A percentile compares a stretch with the other conserved stretches of the same genome.
phyloP scores from a whole-genome alignment of 1,140 invertebrate genomes.

The Caenorhabditis tropicalis region DNA sequence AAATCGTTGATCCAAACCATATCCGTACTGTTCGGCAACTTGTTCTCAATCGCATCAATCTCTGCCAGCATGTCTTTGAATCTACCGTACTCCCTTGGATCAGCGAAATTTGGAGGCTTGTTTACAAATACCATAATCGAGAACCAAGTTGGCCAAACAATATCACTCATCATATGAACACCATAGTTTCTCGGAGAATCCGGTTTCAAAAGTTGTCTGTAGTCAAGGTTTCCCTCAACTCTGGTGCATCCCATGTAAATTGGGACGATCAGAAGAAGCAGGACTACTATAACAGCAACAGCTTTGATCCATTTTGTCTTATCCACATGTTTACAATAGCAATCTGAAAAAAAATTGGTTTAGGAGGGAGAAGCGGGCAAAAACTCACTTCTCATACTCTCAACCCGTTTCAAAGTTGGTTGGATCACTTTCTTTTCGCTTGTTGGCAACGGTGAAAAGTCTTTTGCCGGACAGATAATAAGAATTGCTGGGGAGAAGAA shows the following conservation, averaged over 20 bases:
- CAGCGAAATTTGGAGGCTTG: conserved; percentile 42
- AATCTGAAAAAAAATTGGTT: neutral
- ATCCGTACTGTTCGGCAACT: conserved; percentile 23
- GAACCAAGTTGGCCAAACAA: conserved; percentile 53
- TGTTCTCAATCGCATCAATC: neutral
- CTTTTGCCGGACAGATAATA: neutral
- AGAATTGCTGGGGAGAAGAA: conserved; percentile 8
- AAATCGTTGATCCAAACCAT: conserved; percentile 53
- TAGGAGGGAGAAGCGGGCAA: too few relatives aligned
- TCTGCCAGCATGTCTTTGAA: conserved; percentile 40
- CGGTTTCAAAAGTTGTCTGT: conserved; percentile 35
- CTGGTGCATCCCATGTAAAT: neutral
- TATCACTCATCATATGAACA: conserved; percentile 51
- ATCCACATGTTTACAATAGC: neutral
- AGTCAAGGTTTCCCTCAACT: conserved; percentile 43
- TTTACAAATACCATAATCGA: conserved; percentile 54
- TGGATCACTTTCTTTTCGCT: neutral
- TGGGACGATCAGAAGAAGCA: neutral
- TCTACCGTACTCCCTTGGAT: conserved; percentile 13
- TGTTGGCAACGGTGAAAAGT: neutral
- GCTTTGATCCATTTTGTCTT: neutral
- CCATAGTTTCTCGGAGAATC: conserved; percentile 32
- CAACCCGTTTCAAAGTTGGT: neutral
- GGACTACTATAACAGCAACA: neutral
- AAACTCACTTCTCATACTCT: neutral